Evolutionary conservation across 1,140 invertebrate genomes (phyloP), one percentile per base, ranked within the genome.

Genomic region (Leptopilina boulardi): DNA sequence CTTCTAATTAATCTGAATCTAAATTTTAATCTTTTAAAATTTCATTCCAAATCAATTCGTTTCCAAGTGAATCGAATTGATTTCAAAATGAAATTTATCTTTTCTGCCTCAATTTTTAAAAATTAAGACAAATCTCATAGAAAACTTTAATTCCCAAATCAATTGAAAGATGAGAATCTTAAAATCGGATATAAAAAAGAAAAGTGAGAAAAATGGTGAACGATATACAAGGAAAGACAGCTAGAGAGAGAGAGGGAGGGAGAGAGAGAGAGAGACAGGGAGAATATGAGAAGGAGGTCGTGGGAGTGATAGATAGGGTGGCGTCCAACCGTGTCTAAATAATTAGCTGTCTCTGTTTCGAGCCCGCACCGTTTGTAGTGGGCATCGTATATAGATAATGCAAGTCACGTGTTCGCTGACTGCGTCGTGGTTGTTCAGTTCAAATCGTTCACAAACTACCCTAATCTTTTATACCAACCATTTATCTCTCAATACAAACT

Each of bases 301-400:
- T 56, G 47, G 56, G 73, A 77, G 79, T 90, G 90, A 91, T 90
- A 87, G 88, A 91, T 90, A 87, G 87, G 87, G 84, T 88, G 87
- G 87, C 86, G 85, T 89, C 86, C 88, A 85, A 88, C 86, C 89
- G 90, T 89, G 86, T 89, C 89, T 90, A 91, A 91, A 91, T 91
- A 90, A 91, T 91, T 91, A 91, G 89, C 89, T 90, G 90, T 90
- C 88, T 87, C 87, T 87, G 85, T 87, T 83, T 78, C 86, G 85
- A 86, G 82, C 84, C 86, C 84, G 82, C 82, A 75, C 85, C 88
- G 89, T 90, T 90, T 88, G 87, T 89, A 88, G 79, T 82, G 80
- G 82, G 83, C 84, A 86, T 83, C 84, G 83, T 84, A 66, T 66
- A 82, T 85, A 86, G 82, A 86, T 86, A 85, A 85, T 84, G 81